Conservation (phyloP, 1,140 invertebrate species). For the Zaprionus gabonicus region DNA sequence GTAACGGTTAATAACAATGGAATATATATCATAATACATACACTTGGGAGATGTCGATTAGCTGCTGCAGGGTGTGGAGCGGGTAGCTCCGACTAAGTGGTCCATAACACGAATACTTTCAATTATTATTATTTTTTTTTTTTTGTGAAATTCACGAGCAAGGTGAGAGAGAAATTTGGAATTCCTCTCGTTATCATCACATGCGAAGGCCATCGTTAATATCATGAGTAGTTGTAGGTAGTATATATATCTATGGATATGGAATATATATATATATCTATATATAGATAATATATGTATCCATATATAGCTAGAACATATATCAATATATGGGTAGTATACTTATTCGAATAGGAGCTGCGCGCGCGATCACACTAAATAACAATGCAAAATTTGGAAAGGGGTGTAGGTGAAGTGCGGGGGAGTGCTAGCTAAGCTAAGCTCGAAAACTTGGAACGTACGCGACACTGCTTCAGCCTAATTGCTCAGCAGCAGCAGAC, state of each 20-base stretch:
- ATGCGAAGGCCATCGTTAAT: slow-evolving; percentile 57
- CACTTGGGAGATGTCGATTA: slow-evolving; percentile 30
- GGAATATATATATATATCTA: background rate
- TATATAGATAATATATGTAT: slow-evolving; percentile 2
- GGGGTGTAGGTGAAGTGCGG: background rate
- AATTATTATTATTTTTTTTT: slow-evolving; percentile 2
- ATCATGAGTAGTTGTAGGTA: slow-evolving; percentile 12
- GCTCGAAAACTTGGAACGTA: slow-evolving; percentile 21
- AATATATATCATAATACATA: slow-evolving; percentile 20
- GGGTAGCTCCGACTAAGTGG: slow-evolving; percentile 6
- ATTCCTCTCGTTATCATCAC: slow-evolving; percentile 41
- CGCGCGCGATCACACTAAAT: slow-evolving; percentile 12
- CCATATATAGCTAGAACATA: background rate
- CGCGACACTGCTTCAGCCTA: slow-evolving; percentile 8
- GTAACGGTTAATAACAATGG: slow-evolving; percentile 14
- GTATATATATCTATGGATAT: slow-evolving; percentile 11
- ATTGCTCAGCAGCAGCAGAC: slow-evolving; percentile 21
- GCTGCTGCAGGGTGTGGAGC: background rate
- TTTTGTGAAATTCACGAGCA: slow-evolving; percentile 19
- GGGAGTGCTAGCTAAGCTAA: slow-evolving; percentile 29
- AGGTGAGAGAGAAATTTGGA: background rate
- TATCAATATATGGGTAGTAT: slow-evolving; percentile 11
- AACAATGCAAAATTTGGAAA: slow-evolving; percentile 34
- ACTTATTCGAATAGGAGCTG: background rate
- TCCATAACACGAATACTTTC: slow-evolving; percentile 54